Evolutionary conservation across 1,140 invertebrate genomes (phyloP), one percentile per base, ranked within the genome.

Genomic region (Hestina assimilis): DNA sequence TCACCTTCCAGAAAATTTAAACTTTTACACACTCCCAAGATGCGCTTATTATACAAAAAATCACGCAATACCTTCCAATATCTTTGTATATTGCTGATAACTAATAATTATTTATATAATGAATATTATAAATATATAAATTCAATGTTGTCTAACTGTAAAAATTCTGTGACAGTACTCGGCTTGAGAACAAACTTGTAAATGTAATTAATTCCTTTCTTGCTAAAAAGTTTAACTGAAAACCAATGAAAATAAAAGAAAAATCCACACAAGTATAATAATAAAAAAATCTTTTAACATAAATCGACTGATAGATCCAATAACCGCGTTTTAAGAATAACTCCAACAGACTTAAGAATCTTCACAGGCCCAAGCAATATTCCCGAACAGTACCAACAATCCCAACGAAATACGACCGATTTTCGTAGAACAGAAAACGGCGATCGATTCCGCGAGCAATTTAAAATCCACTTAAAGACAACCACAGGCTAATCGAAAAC

Each of bases 381-480:
- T 64, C 31, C 26, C 24, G 15, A 9, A n/a, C 6, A 11, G 6
- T 2, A 8, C 20, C 15, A 21, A 8, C 7, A 5, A 9, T 29
- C 52, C 29, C 29, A 11, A 46, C 47, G 42, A 59, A 66, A 63
- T 56, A 56, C 59, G 53, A 51, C 48, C 53, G 56, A 66, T 66
- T 68, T 70, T 66, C 60, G 69, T 69, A 57, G 71, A 72, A 66
- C 50, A 58, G n/a, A 41, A n/a, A n/a, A n/a, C n/a, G 8, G 3
- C 70, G 63, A 78, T 83, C 77, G 72, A 82, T 81, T 64, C 56
- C 33, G 56, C 66, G 55, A 63, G 76, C 75, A 86, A 83, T 86
- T 86, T 83, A 70, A 75, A 79, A 76, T 81, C 83, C 79, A 86
- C 79, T 86, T 86, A 86, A 81, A 83, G 71, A 79, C 77, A 76